Conservation (phyloP, 2,797 vertebrate species). For the Decapterus maruadsi region DNA sequence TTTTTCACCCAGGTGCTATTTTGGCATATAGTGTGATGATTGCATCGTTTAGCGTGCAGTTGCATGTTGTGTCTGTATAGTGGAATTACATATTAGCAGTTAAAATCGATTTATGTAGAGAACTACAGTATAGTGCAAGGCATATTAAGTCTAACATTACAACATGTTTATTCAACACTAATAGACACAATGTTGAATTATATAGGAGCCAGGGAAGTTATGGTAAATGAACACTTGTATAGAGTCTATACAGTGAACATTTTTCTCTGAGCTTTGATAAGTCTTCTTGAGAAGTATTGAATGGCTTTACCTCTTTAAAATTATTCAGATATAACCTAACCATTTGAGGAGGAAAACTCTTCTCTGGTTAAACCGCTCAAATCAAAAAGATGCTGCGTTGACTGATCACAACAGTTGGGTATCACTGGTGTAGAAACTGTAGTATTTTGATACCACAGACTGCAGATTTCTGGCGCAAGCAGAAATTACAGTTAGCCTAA, state of each 20-base stretch:
- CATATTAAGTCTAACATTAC: neutral
- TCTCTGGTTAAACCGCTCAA: slow-evolving; percentile 21
- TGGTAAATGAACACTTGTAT: neutral
- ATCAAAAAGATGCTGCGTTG: slow-evolving; percentile 4
- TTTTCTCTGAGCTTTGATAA: slow-evolving; percentile 8
- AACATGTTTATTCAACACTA: neutral
- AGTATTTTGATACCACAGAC: neutral
- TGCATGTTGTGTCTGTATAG: neutral
- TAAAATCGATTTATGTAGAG: neutral
- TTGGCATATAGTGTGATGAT: neutral
- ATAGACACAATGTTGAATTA: neutral
- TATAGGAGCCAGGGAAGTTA: neutral
- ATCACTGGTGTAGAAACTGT: slow-evolving; percentile 1
- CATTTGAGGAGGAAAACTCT: slow-evolving; percentile 18
- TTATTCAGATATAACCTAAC: slow-evolving; percentile 25
- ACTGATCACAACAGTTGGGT: slow-evolving; percentile 16
- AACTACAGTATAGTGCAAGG: neutral
- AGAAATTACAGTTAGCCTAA: too few relatives aligned
- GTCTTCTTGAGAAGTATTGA: slow-evolving; percentile 1
- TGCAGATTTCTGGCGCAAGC: neutral
- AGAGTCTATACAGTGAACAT: neutral
- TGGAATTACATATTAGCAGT: neutral
- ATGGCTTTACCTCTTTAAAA: slow-evolving; percentile 7
- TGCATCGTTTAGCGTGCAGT: neutral
- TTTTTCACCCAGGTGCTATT: too few relatives aligned